Evolutionary conservation across 2,113 vertebrate species (phyloP).

Genomic region (Vulpes vulpes): DNA sequence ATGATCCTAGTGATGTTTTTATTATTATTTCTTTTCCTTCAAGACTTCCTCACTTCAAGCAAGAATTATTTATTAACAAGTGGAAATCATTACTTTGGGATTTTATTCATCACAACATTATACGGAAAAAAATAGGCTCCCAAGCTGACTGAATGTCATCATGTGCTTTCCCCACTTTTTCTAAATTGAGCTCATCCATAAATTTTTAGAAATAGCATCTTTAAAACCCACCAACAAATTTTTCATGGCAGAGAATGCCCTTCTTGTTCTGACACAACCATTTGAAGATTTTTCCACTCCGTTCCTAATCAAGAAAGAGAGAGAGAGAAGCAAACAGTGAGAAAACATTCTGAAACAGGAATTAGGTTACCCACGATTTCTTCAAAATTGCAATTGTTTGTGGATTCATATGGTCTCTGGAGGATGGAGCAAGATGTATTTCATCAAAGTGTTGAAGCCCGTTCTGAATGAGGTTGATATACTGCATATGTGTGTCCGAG

Average conservation of each 20-base stretch:
- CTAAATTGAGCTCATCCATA: slow-evolving; percentile 68
- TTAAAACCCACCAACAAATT: background rate
- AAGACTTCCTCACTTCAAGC: slow-evolving; percentile 54
- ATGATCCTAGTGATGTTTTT: slow-evolving; percentile 58
- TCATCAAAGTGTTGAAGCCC: slow-evolving; percentile 45
- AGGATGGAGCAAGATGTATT: slow-evolving; percentile 5
- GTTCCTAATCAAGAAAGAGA: background rate
- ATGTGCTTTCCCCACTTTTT: slow-evolving; percentile 55
- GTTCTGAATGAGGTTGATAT: slow-evolving; percentile 43
- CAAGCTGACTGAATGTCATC: slow-evolving; percentile 14
- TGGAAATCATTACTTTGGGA: slow-evolving; percentile 70
- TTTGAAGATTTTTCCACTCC: slow-evolving; percentile 3
- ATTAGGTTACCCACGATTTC: background rate
- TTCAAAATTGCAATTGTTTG: slow-evolving; percentile 40
- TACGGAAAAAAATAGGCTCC: slow-evolving; percentile 20
- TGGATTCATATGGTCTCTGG: background rate
- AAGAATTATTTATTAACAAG: slow-evolving; percentile 75
- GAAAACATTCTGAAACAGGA: slow-evolving; percentile 26
- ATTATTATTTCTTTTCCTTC: slow-evolving; percentile 63
- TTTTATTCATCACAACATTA: slow-evolving; percentile 67
- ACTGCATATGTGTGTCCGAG: slow-evolving; percentile 52
- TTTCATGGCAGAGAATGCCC: slow-evolving; percentile 18
- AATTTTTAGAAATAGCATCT: slow-evolving; percentile 66
- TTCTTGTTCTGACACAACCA: slow-evolving; percentile 30
- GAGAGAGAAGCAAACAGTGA: background rate